Evolutionary conservation across 1,140 invertebrate genomes (phyloP).

Genomic region (Plodia interpunctella): DNA sequence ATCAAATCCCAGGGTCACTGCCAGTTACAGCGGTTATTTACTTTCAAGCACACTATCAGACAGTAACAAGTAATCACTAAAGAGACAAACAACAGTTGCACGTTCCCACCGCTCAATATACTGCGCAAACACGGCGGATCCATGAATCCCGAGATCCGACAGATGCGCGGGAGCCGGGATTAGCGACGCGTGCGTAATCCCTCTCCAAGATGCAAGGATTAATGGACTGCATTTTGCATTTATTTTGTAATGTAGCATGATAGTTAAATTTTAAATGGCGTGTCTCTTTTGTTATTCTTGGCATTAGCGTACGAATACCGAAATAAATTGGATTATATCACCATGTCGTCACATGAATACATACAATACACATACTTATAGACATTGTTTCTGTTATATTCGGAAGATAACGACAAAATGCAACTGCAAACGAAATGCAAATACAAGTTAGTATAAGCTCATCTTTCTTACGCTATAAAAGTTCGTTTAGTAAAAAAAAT

Average conservation of each 20-base stretch:
- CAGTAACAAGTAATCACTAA: not conserved
- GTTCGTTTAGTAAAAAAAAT: too few species aligned
- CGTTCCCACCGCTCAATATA: conserved; percentile 12
- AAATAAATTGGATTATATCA: too few species aligned
- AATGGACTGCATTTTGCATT: not conserved
- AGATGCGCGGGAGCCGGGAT: conserved; percentile 3
- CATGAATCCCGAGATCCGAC: not conserved
- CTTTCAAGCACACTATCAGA: not conserved
- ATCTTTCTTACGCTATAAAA: too few species aligned
- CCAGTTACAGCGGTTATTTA: not conserved
- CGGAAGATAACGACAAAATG: too few species aligned
- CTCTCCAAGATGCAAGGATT: conserved; percentile 8
- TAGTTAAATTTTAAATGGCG: not conserved
- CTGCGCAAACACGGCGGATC: conserved; percentile 12
- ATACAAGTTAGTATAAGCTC: too few species aligned
- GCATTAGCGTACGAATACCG: too few species aligned
- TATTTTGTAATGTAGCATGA: not conserved
- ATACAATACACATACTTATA: too few species aligned
- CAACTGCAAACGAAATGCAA: too few species aligned
- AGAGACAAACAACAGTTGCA: conserved; percentile 7
- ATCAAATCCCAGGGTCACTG: too few species aligned
- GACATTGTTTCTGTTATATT: too few species aligned
- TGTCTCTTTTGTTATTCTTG: too few species aligned
- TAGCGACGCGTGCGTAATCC: conserved; percentile 8
- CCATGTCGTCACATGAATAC: too few species aligned